Evolutionary conservation across 2,888 invertebrate genomes (phyloP), one percentile per base, ranked within the genome.

Genomic region (Hoplodrina ambigua): DNA sequence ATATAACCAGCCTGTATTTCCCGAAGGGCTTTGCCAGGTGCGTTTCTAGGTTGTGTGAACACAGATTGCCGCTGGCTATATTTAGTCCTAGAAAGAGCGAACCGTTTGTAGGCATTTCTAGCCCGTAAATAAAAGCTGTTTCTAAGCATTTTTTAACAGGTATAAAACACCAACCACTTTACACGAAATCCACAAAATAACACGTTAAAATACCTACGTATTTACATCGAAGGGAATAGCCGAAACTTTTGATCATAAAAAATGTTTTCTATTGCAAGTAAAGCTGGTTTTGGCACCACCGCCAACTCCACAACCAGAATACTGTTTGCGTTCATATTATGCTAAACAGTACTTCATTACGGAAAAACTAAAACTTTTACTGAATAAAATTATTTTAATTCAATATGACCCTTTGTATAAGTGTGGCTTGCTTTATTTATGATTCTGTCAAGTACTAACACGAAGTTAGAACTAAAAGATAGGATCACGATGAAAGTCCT

Each of bases 251-350:
- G 7, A 56, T 53, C 55, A 44, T 73, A 63, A 68, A n/a, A 73
- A 73, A 63, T 76, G 53, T 79, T 59, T 73, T 73, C 41, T 20
- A n/a, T 37, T 53, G 49, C 17, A 72, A 59, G 55, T 56, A 63
- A 59, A 65, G 20, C 58, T 55, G 10, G 10, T 65, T 49, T 80
- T 80, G 75, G 77, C 64, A 66, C 25, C 19, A 62, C 49, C 53
- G 70, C 75, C 77, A 75, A 80, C 49, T 69, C 53, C 11, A 58
- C 20, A 59, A 55, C n/a, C 37, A 69, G 56, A 61, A 60, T 25
- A 63, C 37, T 69, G 50, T 69, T 69, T 63, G 53, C 76, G 59
- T 66, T 70, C 33, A 60, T 75, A 63, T 52, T 62, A 80, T 65
- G 61, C 19, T 50, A 69, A 69, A 62, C 49, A 53, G 49, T 44